phyloP scores from a whole-genome alignment of 2,797 vertebrate species.

The Psittacula derbiana region DNA sequence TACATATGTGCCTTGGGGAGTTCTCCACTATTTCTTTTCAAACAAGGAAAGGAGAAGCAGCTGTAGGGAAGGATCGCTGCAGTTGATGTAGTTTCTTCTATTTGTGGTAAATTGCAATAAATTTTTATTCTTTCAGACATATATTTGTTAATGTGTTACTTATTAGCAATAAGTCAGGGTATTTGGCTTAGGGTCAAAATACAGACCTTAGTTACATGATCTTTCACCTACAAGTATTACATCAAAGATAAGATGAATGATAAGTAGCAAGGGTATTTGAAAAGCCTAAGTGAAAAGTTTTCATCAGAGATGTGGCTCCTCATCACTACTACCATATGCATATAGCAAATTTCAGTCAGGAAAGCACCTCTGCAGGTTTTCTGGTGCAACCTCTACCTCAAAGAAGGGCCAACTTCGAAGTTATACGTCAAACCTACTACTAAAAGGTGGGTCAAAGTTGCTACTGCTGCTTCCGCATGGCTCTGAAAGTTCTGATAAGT shows the following conservation, averaged over 20 bases:
- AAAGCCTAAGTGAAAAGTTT: not conserved
- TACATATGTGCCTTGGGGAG: not conserved
- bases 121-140: not conserved
- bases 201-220: not conserved
- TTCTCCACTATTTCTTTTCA: not conserved
- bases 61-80: not conserved
- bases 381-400: not conserved
- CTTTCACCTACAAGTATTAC: not conserved
- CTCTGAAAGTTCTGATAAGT: not conserved
- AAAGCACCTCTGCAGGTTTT: not conserved
- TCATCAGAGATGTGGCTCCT: not conserved
- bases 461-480: not conserved
- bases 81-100: not conserved
- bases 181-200: not conserved
- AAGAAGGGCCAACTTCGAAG: not conserved
- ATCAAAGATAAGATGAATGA: not conserved
- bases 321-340: accelerated
- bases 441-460: not conserved
- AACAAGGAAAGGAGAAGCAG: not conserved
- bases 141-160: not conserved
- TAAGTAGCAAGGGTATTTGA: not conserved
- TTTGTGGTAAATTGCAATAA: not conserved
- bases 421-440: not conserved
- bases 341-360: not conserved
- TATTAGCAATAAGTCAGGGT: accelerated